Conservation (phyloP, 2,113 vertebrate genomes). For the Seriola aureovittata region DNA sequence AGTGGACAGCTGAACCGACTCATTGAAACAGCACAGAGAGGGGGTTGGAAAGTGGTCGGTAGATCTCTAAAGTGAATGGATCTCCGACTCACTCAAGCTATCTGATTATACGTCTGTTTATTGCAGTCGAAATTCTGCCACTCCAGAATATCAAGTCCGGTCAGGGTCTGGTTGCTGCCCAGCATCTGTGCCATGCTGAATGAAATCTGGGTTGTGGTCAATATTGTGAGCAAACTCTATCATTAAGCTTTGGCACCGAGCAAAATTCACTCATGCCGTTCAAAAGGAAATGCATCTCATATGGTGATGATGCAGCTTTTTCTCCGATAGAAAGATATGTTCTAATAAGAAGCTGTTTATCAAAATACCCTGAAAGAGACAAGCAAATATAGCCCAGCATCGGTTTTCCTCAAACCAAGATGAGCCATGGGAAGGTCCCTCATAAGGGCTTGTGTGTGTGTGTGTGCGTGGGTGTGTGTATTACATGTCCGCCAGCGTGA, state of each 20-base stretch:
- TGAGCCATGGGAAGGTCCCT: slow-evolving; percentile 32
- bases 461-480: slow-evolving; percentile 4
- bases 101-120: slow-evolving; percentile 56
- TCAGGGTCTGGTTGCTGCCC: slow-evolving; percentile 16
- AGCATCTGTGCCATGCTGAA: slow-evolving; percentile 48
- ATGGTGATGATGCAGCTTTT: slow-evolving; percentile 18
- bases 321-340: neutral
- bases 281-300: slow-evolving; percentile 21
- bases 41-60: slow-evolving; percentile 24
- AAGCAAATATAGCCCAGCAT: slow-evolving; percentile 8
- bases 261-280: slow-evolving; percentile 10
- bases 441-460: slow-evolving; percentile 8
- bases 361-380: neutral
- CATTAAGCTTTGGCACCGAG: slow-evolving; percentile 11
- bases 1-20: slow-evolving; percentile 52
- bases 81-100: slow-evolving; percentile 29
- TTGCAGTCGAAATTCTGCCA: slow-evolving; percentile 44
- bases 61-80: slow-evolving; percentile 61
- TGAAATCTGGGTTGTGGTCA: slow-evolving; percentile 33
- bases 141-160: slow-evolving; percentile 9
- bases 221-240: slow-evolving; percentile 18
- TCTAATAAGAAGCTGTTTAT: slow-evolving; percentile 11
- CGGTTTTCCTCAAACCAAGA: slow-evolving; percentile 40
- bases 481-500: neutral
- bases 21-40: slow-evolving; percentile 24